Conservation (phyloP, 1,140 invertebrate species). For the Sweltsa coloradensis region DNA sequence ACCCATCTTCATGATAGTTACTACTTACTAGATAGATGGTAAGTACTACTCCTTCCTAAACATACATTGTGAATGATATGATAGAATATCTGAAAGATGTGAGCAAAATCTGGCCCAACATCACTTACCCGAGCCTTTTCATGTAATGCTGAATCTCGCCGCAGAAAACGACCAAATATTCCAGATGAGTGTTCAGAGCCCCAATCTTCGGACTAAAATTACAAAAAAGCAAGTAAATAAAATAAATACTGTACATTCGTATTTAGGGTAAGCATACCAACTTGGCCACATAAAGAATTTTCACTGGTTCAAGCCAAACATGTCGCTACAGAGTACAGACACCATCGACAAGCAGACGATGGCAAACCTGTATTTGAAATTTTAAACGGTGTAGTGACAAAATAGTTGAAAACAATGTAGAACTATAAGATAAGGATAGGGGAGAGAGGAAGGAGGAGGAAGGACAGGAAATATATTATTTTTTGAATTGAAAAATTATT, state of each 20-base stretch:
- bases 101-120: no score
- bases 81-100: not conserved
- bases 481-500: not conserved
- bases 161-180: conserved; percentile 51
- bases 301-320: no score
- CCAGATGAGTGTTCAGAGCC: conserved; percentile 58
- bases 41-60: not conserved
- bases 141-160: conserved; percentile 43
- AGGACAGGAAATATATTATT: not conserved
- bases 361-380: no score
- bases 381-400: no score
- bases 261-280: not conserved
- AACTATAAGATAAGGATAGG: not conserved
- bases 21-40: not conserved
- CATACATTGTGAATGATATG: not conserved
- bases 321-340: no score
- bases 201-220: conserved; percentile 54
- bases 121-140: conserved; percentile 25
- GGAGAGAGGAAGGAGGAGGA: not conserved
- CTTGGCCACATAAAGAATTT: not conserved
- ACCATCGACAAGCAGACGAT: no score
- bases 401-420: not conserved
- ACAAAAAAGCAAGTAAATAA: conserved; percentile 20
- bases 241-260: not conserved
- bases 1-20: not conserved